Evolutionary conservation across 2,888 invertebrate genomes (phyloP), one percentile per base, ranked within the genome.

Genomic region (Atrina japonica): DNA sequence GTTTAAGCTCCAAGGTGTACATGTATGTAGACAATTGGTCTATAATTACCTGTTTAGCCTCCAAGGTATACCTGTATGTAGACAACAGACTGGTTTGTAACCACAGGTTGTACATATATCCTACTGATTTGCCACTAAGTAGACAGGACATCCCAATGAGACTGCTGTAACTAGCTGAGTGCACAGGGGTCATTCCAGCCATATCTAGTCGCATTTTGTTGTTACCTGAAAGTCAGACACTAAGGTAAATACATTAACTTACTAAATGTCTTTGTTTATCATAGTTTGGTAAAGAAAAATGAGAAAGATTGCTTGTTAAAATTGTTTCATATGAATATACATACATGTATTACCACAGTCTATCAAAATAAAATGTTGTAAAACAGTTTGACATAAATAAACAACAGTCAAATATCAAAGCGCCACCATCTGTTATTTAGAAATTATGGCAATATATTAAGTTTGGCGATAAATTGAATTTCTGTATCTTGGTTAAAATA

Each of bases 81-180:
- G 93, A 93, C 25, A 94, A 92, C 2, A 80, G 87, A 86, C 91
- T 91, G 73, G 91, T 89, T 50, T 92, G 72, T 23, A 81, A 83
- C 47, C 83, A 78, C 56, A 88, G 70, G 82, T 94, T 93, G 88
- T 95, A 95, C 66, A 95, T 90, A 88, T 94, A 95, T 16, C 95
- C 95, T 86, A 94, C 94, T 83, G 94, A 93, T 30, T 92, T 92
- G 0, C 94, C 93, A 52, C 93, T 94, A 82, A 94, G 92, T 84
- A 94, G 91, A 76, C 94, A 94, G 40, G 93, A 92, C 49, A 94
- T 91, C 5, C 94, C 94, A 61, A 93, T 92, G 79, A 93, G 92
- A 45, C 77, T 78, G 14, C 63, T 55, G 23, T 71, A 70, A 40
- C 75, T 65, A 0, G 73, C 59, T 3, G 84, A 82, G 11, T 81